These are phyloP conservation scores for Cassiopea andromeda DNA, from an alignment of 30 jellyfish, hydroid and myxozoan species.

Conservation along the genomic window DNA sequence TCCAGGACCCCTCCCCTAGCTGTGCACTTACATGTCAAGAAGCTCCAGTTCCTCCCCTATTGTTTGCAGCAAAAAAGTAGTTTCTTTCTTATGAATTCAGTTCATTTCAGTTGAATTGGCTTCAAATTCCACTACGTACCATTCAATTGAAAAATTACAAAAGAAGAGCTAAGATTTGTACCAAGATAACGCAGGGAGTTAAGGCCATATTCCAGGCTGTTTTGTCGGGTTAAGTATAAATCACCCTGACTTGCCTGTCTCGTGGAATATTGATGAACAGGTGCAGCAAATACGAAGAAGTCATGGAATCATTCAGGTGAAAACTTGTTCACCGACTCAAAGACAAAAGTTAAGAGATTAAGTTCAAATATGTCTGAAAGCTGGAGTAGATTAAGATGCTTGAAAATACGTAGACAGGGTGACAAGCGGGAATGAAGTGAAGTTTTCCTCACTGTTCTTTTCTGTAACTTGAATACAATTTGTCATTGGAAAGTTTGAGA, in stretches of 20 bases:
- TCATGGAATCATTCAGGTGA: constrained; percentile 39
- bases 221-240: constrained; percentile 15
- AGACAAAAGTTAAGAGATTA: constrained; percentile 25
- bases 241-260: constrained; percentile 60
- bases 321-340: constrained; percentile 50
- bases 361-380: constrained; percentile 38
- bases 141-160: too few species aligned
- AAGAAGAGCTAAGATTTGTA: neutral
- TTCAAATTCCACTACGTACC: too few species aligned
- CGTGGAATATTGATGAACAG: constrained; percentile 50
- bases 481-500: too few species aligned
- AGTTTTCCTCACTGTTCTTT: neutral
- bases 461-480: neutral
- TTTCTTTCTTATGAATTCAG: too few species aligned
- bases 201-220: constrained; percentile 36
- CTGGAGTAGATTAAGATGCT: constrained; percentile 47
- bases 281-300: constrained; percentile 7
- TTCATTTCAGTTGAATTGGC: too few species aligned
- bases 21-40: too few species aligned
- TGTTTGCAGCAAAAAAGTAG: too few species aligned
- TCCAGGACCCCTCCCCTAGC: too few species aligned
- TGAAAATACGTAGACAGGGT: constrained; percentile 30
- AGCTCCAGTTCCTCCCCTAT: too few species aligned
- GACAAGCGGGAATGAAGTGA: constrained; percentile 3
- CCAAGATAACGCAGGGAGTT: constrained; percentile 14